Percentiles rank a stretch among this genome's conserved stretches.
These are phyloP conservation scores for Brachionus rubens DNA, from an alignment of 1,140 invertebrate genomes.

Conservation along the genomic window DNA sequence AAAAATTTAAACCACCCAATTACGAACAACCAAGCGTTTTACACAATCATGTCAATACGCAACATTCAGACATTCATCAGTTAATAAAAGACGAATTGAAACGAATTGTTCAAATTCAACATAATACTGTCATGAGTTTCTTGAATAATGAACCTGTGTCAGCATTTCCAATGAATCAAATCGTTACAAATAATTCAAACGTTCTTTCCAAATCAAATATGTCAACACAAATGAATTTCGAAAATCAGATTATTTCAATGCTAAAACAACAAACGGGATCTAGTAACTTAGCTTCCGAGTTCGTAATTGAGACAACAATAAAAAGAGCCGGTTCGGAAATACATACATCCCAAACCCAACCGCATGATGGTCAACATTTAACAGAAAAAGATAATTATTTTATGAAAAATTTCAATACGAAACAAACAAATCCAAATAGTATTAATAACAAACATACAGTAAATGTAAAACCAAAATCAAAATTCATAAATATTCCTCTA, in stretches of 20 bases:
- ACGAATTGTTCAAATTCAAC: slow-evolving; percentile 38
- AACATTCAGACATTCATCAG: not conserved
- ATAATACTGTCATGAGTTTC: slow-evolving; percentile 32
- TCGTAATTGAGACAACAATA: slow-evolving; percentile 30
- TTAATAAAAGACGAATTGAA: not conserved
- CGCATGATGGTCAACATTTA: not conserved
- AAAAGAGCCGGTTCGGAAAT: not conserved
- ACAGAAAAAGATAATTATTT: not conserved
- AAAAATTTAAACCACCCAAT: too few relatives aligned
- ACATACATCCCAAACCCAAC: not conserved
- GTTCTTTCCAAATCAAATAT: not conserved
- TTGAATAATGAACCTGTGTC: not conserved
- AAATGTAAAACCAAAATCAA: not conserved
- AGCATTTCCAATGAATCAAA: too few relatives aligned
- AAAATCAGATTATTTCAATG: not conserved
- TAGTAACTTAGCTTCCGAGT: not conserved
- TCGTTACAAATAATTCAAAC: too few relatives aligned
- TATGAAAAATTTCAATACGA: not conserved
- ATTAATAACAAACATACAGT: too few relatives aligned
- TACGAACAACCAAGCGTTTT: too few relatives aligned
- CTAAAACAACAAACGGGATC: not conserved
- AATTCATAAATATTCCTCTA: slow-evolving; percentile 17
- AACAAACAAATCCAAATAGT: not conserved
- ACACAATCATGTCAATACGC: not conserved
- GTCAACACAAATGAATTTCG: not conserved